These are phyloP conservation scores for Malurus splendens DNA, from an alignment of 2,797 vertebrate genomes.

Conservation along the genomic window DNA sequence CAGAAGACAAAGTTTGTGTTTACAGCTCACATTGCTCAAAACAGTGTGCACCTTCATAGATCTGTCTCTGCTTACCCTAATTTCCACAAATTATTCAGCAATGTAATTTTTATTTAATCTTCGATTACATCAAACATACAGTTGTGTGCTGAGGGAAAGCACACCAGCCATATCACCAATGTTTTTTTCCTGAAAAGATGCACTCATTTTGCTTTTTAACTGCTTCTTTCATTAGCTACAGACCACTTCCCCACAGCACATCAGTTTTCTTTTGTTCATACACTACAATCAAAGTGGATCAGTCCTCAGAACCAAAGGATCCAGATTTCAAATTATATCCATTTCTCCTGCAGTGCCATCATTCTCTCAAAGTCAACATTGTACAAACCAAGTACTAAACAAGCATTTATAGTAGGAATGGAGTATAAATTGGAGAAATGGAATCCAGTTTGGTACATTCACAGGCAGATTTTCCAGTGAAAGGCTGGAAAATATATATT, in stretches of 20 bases:
- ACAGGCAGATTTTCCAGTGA: not conserved
- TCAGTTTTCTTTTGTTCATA: not conserved
- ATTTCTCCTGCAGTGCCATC: not conserved
- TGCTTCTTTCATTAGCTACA: not conserved
- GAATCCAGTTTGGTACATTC: not conserved
- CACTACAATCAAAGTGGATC: not conserved
- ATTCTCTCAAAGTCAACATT: not conserved
- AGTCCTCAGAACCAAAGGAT: not conserved
- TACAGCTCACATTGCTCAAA: slow-evolving; percentile 3
- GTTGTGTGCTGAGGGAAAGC: not conserved
- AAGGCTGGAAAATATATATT: not conserved
- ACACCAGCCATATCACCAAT: not conserved
- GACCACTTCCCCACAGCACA: not conserved
- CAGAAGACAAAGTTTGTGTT: not conserved
- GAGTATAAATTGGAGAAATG: not conserved
- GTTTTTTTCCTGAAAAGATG: not conserved
- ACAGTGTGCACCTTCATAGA: not conserved
- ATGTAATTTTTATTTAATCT: not conserved
- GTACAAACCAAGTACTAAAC: not conserved
- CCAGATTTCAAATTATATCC: not conserved
- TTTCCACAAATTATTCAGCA: slow-evolving; percentile 9
- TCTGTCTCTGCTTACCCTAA: not conserved
- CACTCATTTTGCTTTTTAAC: not conserved
- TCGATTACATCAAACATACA: not conserved
- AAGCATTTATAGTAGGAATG: not conserved